Evolutionary conservation across 2,888 invertebrate species (phyloP), one percentile per base, ranked within the genome.

Genomic region (Amphipyra tragopoginis): DNA sequence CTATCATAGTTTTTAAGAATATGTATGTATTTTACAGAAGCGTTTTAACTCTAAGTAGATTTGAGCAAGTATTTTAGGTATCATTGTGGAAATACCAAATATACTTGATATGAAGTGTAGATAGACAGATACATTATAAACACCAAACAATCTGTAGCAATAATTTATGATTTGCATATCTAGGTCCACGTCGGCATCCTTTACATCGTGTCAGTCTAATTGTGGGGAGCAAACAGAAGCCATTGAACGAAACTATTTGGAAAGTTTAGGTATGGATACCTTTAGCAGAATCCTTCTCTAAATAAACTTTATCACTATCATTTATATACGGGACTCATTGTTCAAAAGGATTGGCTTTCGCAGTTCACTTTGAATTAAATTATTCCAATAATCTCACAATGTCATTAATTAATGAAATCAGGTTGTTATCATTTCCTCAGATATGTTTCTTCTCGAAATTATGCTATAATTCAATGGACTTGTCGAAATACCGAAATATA

Each of bases 201-300:
- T 90, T 34, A 84, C 89, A 39, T 94, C 93, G 36, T 90, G 90
- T 6, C 90, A 90, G 66, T 91, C 90, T 15, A 89, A 86, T 66
- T 91, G 81, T 63, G 89, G 77, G 21, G 93, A 94, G 9, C 87
- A 86, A 65, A 89, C 89, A 11, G 90, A 93, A 71, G 85, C 90
- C 1, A 90, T 93, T 51, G 93, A 93, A 83, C 81, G 87, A 14
- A 90, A 79, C 70, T 93, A 89, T 75, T 86, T 94, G 70, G 93
- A 94, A 80, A 82, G 82, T 42, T 84, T 93, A 63, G 87, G 94
- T 93, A 81, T 52, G 76, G 56, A 40, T 33, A 14, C 11, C n/a
- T 51, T n/a, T 33, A 7, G 21, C 21, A 29, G 29, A 29, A 29
- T 29, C 29, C 29, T 7, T 7, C 2, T 29, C 6, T 29, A 29